These are phyloP conservation scores for Fregata magnificens DNA, from an alignment of 2,113 vertebrate species.

Conservation along the genomic window DNA sequence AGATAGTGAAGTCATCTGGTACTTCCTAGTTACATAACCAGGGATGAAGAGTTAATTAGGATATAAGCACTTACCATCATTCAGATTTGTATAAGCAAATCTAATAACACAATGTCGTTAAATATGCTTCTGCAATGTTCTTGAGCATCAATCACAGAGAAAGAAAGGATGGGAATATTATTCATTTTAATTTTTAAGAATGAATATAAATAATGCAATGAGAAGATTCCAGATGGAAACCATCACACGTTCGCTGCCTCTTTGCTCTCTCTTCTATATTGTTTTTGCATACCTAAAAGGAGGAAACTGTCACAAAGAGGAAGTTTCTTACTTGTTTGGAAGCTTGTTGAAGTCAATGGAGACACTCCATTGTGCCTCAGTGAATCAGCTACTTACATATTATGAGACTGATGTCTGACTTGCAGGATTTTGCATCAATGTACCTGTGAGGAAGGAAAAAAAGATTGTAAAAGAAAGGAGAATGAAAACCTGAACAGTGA, in stretches of 20 bases:
- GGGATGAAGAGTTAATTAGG: not conserved
- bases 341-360: not conserved
- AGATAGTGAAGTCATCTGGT: not conserved
- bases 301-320: not conserved
- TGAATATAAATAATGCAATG: not conserved
- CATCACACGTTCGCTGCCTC: not conserved
- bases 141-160: not conserved
- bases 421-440: not conserved
- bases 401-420: not conserved
- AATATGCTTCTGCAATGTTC: not conserved
- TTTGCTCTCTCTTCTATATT: not conserved
- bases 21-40: not conserved
- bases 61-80: not conserved
- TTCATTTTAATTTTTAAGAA: not conserved
- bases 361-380: not conserved
- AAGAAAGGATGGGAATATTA: not conserved
- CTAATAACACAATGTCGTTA: not conserved
- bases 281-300: not conserved
- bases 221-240: not conserved
- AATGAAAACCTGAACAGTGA: not conserved
- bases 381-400: not conserved
- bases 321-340: not conserved
- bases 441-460: not conserved
- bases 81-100: not conserved
- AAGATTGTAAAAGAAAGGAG: not conserved